Percentiles rank a stretch among this genome's conserved stretches.
Evolutionary conservation across 2,888 invertebrate genomes (phyloP).

Genomic region (Diogma glabrata): DNA sequence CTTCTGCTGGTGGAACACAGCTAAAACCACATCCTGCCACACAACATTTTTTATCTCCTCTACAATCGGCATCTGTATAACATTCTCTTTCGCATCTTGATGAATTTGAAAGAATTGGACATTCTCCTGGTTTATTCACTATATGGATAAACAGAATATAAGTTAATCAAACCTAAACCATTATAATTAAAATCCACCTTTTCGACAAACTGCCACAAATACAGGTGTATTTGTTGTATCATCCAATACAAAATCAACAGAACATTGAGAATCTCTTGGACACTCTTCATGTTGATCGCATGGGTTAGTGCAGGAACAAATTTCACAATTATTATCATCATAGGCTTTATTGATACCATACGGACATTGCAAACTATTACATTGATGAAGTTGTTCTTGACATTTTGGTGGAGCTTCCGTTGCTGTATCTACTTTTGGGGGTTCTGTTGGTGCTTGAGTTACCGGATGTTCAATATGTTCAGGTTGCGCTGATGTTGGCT

Average conservation of each 20-base stretch:
- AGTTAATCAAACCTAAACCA: slow-evolving; percentile 5
- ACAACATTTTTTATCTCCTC: slow-evolving; percentile 71
- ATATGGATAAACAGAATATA: too few species aligned
- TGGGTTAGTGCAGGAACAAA: slow-evolving; percentile 65
- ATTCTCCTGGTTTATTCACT: slow-evolving; percentile 60
- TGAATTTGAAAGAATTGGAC: slow-evolving; percentile 42
- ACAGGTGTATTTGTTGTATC: slow-evolving; percentile 19
- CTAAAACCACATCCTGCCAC: slow-evolving; percentile 60
- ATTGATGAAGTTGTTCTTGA: slow-evolving; percentile 46
- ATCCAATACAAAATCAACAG: slow-evolving; percentile 41
- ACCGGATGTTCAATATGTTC: too few species aligned
- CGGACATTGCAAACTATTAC: slow-evolving; percentile 51
- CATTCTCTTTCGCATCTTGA: slow-evolving; percentile 60
- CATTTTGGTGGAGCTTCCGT: slow-evolving; percentile 37
- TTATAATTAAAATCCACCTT: slow-evolving; percentile 14
- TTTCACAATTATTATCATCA: slow-evolving; percentile 51
- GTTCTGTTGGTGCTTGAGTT: slow-evolving; percentile 1
- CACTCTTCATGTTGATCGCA: slow-evolving; percentile 53
- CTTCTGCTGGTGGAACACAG: slow-evolving; percentile 47
- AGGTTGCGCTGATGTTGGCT: slow-evolving; percentile 1
- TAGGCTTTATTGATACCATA: slow-evolving; percentile 56
- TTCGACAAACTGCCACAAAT: slow-evolving; percentile 32
- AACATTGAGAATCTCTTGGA: slow-evolving; percentile 53
- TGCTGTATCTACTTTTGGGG: slow-evolving; percentile 8
- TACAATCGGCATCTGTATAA: slow-evolving; percentile 69